phyloP scores from a whole-genome alignment of 37 sponge, comb jelly and placozoan genomes.

The Spongilla lacustris region DNA sequence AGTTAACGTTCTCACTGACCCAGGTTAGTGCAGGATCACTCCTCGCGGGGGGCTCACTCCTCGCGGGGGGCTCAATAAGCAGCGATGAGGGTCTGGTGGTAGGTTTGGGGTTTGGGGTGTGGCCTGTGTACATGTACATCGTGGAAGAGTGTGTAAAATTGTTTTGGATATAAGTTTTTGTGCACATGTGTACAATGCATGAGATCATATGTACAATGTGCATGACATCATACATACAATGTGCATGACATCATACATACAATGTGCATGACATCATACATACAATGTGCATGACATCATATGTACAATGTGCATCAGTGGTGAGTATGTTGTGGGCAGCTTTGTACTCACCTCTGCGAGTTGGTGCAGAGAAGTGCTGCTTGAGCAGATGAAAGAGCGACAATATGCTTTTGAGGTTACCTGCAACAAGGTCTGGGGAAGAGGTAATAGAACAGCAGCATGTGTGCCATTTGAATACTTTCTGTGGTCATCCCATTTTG shows the following conservation, averaged over 20 bases:
- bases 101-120: background rate
- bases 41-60: background rate
- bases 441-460: background rate
- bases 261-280: no score
- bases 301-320: background rate
- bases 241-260: no score
- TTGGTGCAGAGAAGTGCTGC: background rate
- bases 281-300: no score
- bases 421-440: conserved; percentile 39
- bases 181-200: background rate
- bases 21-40: background rate
- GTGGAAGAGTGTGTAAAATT: background rate
- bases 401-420: conserved; percentile 43
- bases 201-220: background rate
- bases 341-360: conserved; percentile 1
- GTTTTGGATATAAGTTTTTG: background rate
- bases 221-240: no score
- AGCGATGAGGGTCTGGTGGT: background rate
- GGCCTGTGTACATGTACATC: background rate
- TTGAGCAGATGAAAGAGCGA: conserved; percentile 28
- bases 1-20: background rate
- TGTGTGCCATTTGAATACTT: no score
- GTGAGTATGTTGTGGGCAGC: background rate
- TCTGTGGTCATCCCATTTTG: no score
- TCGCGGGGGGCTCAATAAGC: background rate